Conservation (phyloP, 1,140 invertebrate species). For the Aplysia californica region DNA sequence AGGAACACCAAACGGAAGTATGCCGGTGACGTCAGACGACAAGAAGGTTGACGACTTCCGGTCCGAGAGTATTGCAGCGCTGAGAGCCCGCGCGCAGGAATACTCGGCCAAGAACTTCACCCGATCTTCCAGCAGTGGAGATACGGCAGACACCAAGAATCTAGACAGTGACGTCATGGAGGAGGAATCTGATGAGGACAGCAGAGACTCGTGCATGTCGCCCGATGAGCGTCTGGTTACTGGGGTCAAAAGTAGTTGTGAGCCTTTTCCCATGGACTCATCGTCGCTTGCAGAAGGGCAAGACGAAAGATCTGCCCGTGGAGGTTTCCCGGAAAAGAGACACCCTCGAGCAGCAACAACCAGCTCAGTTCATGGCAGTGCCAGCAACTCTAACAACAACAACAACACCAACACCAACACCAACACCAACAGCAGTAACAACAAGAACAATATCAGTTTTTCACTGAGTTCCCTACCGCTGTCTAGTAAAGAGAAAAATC, state of each 20-base stretch:
- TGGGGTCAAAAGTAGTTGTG: neutral
- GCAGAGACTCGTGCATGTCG: neutral
- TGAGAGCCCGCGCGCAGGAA: constrained; percentile 93
- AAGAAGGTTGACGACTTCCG: constrained; percentile 63
- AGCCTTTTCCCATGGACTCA: too few relatives aligned
- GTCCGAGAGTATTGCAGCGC: constrained; percentile 82
- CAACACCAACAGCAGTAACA: too few relatives aligned
- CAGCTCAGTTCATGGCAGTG: too few relatives aligned
- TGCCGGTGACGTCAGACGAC: constrained; percentile 13
- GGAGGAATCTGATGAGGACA: neutral
- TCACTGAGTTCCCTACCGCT: too few relatives aligned
- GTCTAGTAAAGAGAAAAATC: too few relatives aligned
- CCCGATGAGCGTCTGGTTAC: neutral
- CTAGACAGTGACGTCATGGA: neutral
- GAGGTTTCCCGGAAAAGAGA: neutral
- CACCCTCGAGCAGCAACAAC: neutral
- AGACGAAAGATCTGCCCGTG: neutral
- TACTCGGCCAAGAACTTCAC: constrained; percentile 76
- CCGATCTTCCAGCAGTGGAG: neutral
- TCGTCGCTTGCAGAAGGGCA: too few relatives aligned
- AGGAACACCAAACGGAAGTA: neutral
- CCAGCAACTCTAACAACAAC: too few relatives aligned
- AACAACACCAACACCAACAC: too few relatives aligned
- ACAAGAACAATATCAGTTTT: too few relatives aligned
- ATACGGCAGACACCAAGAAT: constrained; percentile 4